Conservation (phyloP, 2,797 vertebrate species). For the Gallirallus australis region DNA sequence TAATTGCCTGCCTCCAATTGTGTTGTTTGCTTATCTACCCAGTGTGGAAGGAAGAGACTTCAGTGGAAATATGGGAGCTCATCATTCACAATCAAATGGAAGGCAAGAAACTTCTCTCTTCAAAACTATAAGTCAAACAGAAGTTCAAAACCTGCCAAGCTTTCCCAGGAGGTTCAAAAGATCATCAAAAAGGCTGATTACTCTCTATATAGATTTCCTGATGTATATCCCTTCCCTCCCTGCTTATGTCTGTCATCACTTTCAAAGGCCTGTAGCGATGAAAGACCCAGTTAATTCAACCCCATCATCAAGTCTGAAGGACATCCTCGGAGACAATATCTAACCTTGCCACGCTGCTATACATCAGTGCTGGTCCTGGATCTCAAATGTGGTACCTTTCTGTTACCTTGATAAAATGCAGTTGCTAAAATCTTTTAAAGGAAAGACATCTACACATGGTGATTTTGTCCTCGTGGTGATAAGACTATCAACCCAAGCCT, state of each 20-base stretch:
- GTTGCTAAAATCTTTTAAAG: background rate
- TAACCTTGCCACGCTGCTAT: background rate
- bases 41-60: background rate
- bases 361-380: background rate
- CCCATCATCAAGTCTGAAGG: fast-evolving
- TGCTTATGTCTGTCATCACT: background rate
- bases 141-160: background rate
- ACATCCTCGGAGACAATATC: background rate
- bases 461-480: background rate
- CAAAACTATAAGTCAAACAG: background rate
- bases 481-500: background rate
- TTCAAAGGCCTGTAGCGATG: background rate
- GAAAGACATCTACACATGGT: background rate
- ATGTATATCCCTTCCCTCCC: background rate
- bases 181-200: background rate
- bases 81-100: background rate
- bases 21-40: background rate
- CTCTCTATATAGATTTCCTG: background rate
- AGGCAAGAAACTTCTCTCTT: background rate
- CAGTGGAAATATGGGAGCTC: background rate
- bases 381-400: background rate
- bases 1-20: background rate
- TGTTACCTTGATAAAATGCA: background rate
- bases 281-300: background rate
- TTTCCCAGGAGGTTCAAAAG: background rate